A percentile compares a stretch with the other conserved stretches of the same genome.
phyloP scores from a whole-genome alignment of 2,888 invertebrate genomes.

The Anarsia innoxiella region DNA sequence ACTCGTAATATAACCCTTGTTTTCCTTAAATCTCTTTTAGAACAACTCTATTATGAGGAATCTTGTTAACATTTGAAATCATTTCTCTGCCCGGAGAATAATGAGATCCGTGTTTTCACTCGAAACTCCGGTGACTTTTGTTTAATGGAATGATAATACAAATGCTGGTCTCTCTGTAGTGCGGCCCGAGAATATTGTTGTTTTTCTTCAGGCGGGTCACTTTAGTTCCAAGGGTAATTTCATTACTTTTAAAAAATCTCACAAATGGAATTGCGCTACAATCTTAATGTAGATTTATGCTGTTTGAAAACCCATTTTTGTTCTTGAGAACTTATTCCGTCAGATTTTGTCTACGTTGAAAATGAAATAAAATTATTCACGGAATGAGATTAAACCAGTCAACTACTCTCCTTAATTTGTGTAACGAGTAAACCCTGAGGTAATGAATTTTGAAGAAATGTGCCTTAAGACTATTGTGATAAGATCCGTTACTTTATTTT shows the following conservation, averaged over 20 bases:
- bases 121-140: conserved; percentile 73
- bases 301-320: conserved; percentile 40
- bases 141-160: conserved; percentile 75
- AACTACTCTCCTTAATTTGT: conserved; percentile 9
- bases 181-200: conserved; percentile 63
- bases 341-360: not conserved
- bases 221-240: conserved; percentile 68
- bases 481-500: no score
- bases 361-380: conserved; percentile 1
- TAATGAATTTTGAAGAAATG: no score
- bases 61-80: conserved; percentile 74
- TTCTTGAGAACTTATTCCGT: conserved; percentile 14
- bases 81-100: conserved; percentile 68
- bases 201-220: conserved; percentile 66
- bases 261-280: conserved; percentile 48
- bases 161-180: conserved; percentile 70
- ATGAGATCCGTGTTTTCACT: conserved; percentile 73
- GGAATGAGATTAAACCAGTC: conserved; percentile 4
- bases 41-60: conserved; percentile 69
- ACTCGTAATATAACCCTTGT: no score
- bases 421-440: no score
- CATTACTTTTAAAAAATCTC: conserved; percentile 53
- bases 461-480: no score
- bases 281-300: conserved; percentile 52
- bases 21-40: conserved; percentile 71